These are phyloP conservation scores for Amia ocellicauda DNA, from an alignment of 2,113 vertebrate genomes.

Conservation along the genomic window DNA sequence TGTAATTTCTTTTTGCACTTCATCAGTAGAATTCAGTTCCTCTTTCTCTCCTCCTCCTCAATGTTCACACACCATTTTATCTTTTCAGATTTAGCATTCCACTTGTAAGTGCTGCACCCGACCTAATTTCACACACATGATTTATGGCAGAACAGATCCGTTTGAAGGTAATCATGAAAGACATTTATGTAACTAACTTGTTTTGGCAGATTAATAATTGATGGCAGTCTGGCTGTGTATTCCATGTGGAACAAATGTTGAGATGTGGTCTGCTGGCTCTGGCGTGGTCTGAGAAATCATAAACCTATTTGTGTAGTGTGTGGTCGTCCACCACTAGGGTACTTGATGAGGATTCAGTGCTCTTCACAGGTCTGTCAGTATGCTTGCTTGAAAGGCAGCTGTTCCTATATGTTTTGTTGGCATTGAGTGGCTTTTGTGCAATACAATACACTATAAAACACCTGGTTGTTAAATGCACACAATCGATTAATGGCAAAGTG, in stretches of 20 bases:
- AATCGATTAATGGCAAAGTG: too few relatives aligned
- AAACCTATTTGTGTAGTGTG: not conserved
- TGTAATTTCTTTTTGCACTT: not conserved
- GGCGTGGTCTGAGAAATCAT: not conserved
- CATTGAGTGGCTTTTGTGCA: too few relatives aligned
- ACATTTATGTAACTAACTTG: constrained; percentile 7
- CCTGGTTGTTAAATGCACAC: too few relatives aligned
- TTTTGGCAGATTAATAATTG: constrained; percentile 20
- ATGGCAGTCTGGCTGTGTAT: constrained; percentile 5
- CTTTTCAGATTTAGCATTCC: not conserved
- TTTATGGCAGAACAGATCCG: not conserved
- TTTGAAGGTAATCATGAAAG: constrained; percentile 10
- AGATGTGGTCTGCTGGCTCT: not conserved
- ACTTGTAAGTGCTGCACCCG: not conserved
- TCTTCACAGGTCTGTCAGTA: too few relatives aligned
- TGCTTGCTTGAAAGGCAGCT: too few relatives aligned
- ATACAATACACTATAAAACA: too few relatives aligned
- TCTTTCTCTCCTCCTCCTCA: not conserved
- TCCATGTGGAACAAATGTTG: constrained; percentile 3
- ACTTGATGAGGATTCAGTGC: too few relatives aligned
- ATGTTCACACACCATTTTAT: not conserved
- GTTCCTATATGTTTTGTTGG: too few relatives aligned
- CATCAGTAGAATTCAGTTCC: not conserved
- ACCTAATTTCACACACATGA: constrained; percentile 8
- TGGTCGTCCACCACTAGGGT: too few relatives aligned